Evolutionary conservation across 2,797 vertebrate species (phyloP).

Genomic region (Sebastes melanostomus): DNA sequence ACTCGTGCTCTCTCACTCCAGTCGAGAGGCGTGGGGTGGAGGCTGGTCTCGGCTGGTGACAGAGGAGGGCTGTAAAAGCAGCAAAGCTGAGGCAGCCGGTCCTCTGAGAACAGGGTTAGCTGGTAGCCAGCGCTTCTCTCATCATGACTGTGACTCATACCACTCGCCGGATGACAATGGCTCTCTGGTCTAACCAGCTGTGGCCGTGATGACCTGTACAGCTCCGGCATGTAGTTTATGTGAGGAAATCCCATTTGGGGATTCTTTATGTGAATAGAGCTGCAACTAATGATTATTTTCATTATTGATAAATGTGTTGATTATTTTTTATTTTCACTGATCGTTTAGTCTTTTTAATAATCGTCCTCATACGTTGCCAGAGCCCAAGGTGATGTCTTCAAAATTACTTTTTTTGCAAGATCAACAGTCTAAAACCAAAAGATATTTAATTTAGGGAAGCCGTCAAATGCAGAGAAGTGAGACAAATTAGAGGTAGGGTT

Average conservation of each 20-base stretch:
- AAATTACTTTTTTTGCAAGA: background rate
- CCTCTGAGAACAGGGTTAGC: conserved; percentile 37
- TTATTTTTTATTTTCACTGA: background rate
- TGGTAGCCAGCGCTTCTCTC: conserved; percentile 26
- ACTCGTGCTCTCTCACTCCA: conserved; percentile 4
- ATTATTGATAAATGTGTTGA: background rate
- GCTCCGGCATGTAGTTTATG: background rate
- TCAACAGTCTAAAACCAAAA: background rate
- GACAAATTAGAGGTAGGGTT: background rate
- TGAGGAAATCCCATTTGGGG: background rate
- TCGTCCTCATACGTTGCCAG: background rate
- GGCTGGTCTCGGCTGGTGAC: conserved; percentile 22
- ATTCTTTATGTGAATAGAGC: background rate
- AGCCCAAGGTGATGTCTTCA: background rate
- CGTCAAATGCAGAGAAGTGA: background rate
- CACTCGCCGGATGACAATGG: conserved; percentile 11
- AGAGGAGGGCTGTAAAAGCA: conserved; percentile 35
- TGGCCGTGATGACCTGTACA: background rate
- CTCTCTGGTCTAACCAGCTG: background rate
- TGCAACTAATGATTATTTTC: background rate
- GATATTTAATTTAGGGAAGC: background rate
- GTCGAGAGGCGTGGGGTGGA: conserved; percentile 14
- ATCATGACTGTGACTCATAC: conserved; percentile 60
- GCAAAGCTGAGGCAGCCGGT: conserved; percentile 24
- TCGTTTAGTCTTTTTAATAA: background rate